Evolutionary conservation across 2,113 vertebrate genomes (phyloP).

Genomic region (Chaenogobius annularis): DNA sequence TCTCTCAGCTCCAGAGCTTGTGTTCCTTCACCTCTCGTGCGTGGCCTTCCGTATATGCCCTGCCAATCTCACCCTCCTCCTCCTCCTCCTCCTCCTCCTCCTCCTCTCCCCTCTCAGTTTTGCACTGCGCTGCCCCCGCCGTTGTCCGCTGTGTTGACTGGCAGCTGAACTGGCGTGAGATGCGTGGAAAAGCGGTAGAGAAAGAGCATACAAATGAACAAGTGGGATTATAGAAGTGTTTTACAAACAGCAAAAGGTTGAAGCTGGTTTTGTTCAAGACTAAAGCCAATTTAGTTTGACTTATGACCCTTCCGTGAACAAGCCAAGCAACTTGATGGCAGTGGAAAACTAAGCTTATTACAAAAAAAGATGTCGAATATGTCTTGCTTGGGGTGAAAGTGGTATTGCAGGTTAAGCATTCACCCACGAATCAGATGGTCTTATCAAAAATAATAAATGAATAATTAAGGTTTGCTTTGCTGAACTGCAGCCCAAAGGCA

Average conservation of each 20-base stretch:
- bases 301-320: not conserved
- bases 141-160: constrained; percentile 35
- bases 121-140: constrained; percentile 14
- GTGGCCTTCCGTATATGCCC: constrained; percentile 29
- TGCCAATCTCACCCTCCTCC: constrained; percentile 41
- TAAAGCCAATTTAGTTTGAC: constrained; percentile 6
- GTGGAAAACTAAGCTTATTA: not conserved
- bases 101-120: constrained; percentile 20
- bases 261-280: not conserved
- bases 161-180: constrained; percentile 15
- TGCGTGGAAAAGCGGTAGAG: not conserved
- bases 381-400: not conserved
- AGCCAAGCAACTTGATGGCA: not conserved
- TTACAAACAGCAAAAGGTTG: not conserved
- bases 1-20: not conserved
- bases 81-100: constrained; percentile 20
- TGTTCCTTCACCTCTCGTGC: constrained; percentile 43
- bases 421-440: not conserved
- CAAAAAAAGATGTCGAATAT: not conserved
- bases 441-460: not conserved
- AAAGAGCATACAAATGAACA: not conserved
- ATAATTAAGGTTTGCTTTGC: no score
- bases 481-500: no score
- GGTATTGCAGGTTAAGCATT: not conserved
- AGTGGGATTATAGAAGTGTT: not conserved